Evolutionary conservation across 2,888 invertebrate genomes (phyloP).

Genomic region (Dryococelus australis): DNA sequence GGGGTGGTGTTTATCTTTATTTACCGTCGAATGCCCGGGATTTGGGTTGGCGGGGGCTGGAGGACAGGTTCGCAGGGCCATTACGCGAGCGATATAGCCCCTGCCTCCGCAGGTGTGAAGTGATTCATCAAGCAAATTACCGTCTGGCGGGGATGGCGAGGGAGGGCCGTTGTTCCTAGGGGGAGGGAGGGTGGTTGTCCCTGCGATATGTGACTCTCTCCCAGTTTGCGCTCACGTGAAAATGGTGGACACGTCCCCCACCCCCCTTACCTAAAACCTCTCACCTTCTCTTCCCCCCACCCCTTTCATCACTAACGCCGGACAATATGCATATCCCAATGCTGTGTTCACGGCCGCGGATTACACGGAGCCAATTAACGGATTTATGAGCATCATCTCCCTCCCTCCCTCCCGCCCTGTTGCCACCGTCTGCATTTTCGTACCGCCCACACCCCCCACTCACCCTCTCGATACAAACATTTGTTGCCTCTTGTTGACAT

Average conservation of each 20-base stretch:
- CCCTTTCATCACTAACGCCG: not conserved
- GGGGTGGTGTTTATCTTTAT: slow-evolving; percentile 5
- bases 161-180: not conserved
- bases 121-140: not conserved
- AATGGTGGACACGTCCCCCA: not conserved
- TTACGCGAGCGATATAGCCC: not conserved
- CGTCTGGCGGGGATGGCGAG: not conserved
- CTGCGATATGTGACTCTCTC: not conserved
- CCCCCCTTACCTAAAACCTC: not conserved
- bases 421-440: too few relatives aligned
- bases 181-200: not conserved
- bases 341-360: not conserved
- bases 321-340: not conserved
- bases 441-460: not conserved
- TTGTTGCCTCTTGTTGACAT: not conserved
- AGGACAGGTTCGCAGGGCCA: not conserved
- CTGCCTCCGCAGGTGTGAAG: not conserved
- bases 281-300: not conserved
- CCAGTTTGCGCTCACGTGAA: not conserved
- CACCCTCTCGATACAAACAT: not conserved
- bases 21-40: not conserved
- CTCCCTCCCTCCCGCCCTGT: not conserved
- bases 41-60: not conserved
- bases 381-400: not conserved
- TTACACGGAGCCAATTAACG: not conserved